Evolutionary conservation across 2,888 invertebrate genomes (phyloP).

Genomic region (Hartigia nigra): DNA sequence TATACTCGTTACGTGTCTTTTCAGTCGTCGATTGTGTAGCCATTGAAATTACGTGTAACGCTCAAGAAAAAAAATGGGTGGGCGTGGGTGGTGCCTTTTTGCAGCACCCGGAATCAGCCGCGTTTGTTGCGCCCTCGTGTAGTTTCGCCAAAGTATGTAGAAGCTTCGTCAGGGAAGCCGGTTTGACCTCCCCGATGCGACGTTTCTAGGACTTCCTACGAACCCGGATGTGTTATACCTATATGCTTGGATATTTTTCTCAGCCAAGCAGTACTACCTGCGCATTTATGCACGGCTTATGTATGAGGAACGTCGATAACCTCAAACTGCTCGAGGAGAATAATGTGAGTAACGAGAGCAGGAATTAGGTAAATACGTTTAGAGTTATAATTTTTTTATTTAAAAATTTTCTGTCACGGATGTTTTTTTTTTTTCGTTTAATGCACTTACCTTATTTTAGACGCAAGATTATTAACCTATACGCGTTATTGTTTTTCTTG

Average conservation of each 20-base stretch:
- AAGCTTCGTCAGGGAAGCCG: conserved; percentile 20
- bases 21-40: background rate
- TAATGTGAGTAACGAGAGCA: background rate
- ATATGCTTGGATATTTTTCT: conserved; percentile 2
- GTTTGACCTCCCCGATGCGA: conserved; percentile 21
- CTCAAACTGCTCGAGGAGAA: background rate
- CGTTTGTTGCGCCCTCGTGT: background rate
- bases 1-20: background rate
- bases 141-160: background rate
- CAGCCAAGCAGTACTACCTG: background rate
- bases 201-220: conserved; percentile 19
- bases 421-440: background rate
- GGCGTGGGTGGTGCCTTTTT: background rate
- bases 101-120: background rate
- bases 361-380: background rate
- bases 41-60: background rate
- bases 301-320: background rate
- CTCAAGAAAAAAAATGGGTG: background rate
- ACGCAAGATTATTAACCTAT: background rate
- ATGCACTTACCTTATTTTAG: background rate
- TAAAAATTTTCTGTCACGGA: no score
- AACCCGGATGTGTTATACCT: conserved; percentile 16
- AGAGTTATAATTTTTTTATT: background rate
- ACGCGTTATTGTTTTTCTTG: background rate
- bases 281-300: background rate